These are phyloP conservation scores for Leuciscus idus DNA, from an alignment of 2,113 vertebrate genomes.

Conservation along the genomic window DNA sequence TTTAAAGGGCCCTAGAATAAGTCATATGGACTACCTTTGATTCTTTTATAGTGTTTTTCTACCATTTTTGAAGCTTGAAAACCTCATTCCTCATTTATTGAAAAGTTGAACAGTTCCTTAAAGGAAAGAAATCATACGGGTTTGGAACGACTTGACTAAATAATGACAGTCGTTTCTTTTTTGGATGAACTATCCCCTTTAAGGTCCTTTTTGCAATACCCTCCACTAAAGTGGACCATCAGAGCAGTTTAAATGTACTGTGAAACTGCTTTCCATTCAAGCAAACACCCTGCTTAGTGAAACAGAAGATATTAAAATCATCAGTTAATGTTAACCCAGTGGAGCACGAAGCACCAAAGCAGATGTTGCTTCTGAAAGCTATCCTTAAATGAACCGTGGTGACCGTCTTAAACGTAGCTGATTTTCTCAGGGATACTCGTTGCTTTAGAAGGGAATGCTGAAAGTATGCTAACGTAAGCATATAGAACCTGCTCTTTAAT, in stretches of 20 bases:
- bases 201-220: neutral
- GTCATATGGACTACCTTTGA: neutral
- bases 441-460: neutral
- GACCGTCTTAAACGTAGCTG: neutral
- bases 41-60: neutral
- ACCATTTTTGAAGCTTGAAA: too few relatives aligned
- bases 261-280: slow-evolving; percentile 10
- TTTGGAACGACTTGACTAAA: neutral
- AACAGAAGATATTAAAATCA: slow-evolving; percentile 33
- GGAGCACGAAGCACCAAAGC: slow-evolving; percentile 6
- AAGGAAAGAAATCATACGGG: neutral
- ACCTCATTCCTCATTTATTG: too few relatives aligned
- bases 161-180: neutral
- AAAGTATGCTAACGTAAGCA: slow-evolving; percentile 21
- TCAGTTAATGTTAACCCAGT: slow-evolving; percentile 23
- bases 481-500: slow-evolving; percentile 14
- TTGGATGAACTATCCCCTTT: neutral
- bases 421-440: slow-evolving; percentile 2
- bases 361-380: slow-evolving; percentile 29
- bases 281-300: slow-evolving; percentile 17
- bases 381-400: neutral
- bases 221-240: neutral
- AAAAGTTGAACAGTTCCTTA: neutral
- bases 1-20: neutral
- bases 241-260: neutral